Percentiles rank a stretch among this genome's conserved stretches.
Evolutionary conservation across 1,140 invertebrate species (phyloP).

Genomic region (Drosophila gunungcola): DNA sequence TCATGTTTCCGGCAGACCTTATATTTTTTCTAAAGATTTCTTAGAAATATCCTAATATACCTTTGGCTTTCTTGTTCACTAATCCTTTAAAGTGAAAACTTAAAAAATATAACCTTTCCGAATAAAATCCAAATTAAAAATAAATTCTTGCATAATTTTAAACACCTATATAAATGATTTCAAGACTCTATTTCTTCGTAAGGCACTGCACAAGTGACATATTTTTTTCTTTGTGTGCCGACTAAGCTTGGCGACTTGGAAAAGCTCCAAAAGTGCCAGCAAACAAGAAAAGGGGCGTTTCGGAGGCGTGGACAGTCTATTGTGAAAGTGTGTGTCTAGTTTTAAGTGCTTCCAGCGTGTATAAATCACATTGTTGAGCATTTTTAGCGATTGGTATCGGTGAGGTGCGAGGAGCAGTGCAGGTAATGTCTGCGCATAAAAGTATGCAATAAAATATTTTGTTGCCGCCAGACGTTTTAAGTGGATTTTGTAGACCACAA

Average conservation of each 20-base stretch:
- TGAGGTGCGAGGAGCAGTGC: constrained; percentile 8
- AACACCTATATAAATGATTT: too few species aligned
- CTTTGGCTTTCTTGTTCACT: too few species aligned
- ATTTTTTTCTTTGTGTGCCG: constrained; percentile 45
- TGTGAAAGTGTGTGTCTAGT: constrained; percentile 67
- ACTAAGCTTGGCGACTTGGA: constrained; percentile 52
- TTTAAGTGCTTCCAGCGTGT: constrained; percentile 73
- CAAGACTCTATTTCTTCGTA: too few species aligned
- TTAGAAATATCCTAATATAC: too few species aligned
- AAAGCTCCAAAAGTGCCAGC: constrained; percentile 48
- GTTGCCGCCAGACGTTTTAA: constrained; percentile 59
- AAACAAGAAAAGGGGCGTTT: constrained; percentile 54
- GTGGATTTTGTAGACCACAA: constrained; percentile 58
- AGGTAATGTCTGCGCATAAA: constrained; percentile 69
- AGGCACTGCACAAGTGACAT: neutral
- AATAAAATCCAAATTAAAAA: too few species aligned
- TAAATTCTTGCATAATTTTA: too few species aligned
- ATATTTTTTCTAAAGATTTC: too few species aligned
- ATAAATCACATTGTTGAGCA: constrained; percentile 73
- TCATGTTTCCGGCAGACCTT: too few species aligned
- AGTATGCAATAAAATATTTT: constrained; percentile 72
- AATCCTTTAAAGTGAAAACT: too few species aligned
- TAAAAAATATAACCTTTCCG: too few species aligned
- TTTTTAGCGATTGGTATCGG: constrained; percentile 17
- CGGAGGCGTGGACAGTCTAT: constrained; percentile 56